Base-by-base conservation (phyloP, 2,888 invertebrate genomes). In the Drosophila affinis region DNA sequence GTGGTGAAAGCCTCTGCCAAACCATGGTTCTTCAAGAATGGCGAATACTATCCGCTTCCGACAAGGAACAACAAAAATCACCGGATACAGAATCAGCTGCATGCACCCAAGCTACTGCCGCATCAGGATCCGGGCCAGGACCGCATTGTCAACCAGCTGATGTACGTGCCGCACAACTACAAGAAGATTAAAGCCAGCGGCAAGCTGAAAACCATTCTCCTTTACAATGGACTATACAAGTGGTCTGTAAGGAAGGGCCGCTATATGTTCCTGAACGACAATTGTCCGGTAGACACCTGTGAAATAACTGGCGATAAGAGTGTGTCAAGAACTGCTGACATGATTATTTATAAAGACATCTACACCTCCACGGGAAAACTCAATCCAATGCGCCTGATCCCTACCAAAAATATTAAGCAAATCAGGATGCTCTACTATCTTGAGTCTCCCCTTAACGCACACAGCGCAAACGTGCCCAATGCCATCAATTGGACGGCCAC, bases 401-500 rank as follows among this genome's bases (percentile, higher is more conserved):
- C 96, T 78, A 95, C 95, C 29, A 94, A 94, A 17, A 90, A 91
- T 60, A 91, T 92, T 5, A 95, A 94, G 85, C 97, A 97, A 93
- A 94, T 98, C 58, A 98, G 97, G 97, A 96, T 98, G 91, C 93
- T 98, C 72, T 99, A 98, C 93, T 95, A 98, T 92, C 93, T 99
- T 76, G 99, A 99, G 91, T 98, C 98, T 91, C 99, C 99, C 1
- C 97, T 98, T 92, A 98, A 99, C 92, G 98, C 98, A 14, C 97
- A 97, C 78, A 95, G 95, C 62, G 93, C 96, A 60, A 95, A 95
- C 81, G 94, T 95, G 77, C 91, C 95, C 12, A 95, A 95, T 88
- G 95, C 96, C 5, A 96, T 99, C 92, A 99, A 99, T 93, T 98
- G 98, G 98, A 99, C 99, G 9, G 97, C 98, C 1, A 99, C 98